phyloP scores from a whole-genome alignment of 30 jellyfish, hydroid and myxozoan genomes.

The Aurelia aurita region DNA sequence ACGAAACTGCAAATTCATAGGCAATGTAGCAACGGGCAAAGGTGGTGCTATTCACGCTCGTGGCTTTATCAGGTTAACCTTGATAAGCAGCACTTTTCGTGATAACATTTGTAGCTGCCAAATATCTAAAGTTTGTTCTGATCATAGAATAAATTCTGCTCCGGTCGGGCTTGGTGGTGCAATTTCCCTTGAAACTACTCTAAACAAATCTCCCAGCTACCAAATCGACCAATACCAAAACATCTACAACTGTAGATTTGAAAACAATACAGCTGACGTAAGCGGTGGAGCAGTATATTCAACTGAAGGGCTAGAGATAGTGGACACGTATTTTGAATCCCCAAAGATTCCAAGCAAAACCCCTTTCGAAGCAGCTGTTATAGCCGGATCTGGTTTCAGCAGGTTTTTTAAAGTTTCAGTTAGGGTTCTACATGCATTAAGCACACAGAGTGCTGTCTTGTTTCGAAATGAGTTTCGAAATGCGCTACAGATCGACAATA shows the following conservation, averaged over 20 bases:
- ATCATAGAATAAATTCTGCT: too few relatives aligned
- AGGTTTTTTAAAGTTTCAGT: background rate
- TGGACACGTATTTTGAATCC: background rate
- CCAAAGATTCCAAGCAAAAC: background rate
- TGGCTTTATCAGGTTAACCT: background rate
- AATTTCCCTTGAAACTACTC: background rate
- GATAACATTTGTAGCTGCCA: too few relatives aligned
- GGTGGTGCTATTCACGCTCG: background rate
- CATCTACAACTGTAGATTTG: background rate
- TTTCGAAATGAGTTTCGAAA: background rate
- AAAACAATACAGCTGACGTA: background rate
- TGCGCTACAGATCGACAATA: background rate
- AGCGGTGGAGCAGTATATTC: background rate
- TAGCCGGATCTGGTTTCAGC: background rate
- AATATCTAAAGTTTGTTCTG: too few relatives aligned
- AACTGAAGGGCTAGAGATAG: background rate
- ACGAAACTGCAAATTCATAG: background rate
- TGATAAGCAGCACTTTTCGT: too few relatives aligned
- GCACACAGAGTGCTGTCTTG: background rate
- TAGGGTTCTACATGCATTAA: background rate
- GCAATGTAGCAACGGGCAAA: background rate
- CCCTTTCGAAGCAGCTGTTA: background rate
- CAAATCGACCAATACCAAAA: background rate
- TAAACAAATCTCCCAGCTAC: background rate
- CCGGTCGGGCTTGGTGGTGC: background rate